phyloP scores from a whole-genome alignment of 2,113 vertebrate genomes.

The Tamias sibiricus region DNA sequence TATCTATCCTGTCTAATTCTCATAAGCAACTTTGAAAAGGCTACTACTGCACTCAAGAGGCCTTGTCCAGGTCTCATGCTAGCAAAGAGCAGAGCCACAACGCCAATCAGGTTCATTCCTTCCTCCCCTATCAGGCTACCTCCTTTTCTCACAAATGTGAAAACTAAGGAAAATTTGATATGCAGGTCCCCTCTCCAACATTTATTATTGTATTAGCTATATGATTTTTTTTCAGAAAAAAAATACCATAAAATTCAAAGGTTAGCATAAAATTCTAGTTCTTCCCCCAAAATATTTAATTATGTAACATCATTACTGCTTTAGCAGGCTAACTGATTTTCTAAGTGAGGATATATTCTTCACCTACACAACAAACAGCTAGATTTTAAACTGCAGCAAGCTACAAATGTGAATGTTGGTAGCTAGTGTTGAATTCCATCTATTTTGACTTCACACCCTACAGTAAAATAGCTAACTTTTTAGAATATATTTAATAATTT shows the following conservation, averaged over 20 bases:
- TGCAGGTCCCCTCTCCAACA: too few relatives aligned
- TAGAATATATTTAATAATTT: not conserved
- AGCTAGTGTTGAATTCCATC: not conserved
- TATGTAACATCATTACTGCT: constrained; percentile 6
- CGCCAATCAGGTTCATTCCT: too few relatives aligned
- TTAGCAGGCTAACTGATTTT: not conserved
- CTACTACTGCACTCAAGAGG: not conserved
- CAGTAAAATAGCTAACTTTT: not conserved
- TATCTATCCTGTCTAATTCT: not conserved
- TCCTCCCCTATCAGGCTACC: not conserved
- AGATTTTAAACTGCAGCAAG: not conserved
- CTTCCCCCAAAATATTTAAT: not conserved
- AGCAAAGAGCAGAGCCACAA: not conserved
- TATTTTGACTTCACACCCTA: constrained; percentile 34
- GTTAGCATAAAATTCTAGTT: not conserved
- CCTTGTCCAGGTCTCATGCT: too few relatives aligned
- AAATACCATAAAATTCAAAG: not conserved
- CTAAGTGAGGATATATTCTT: not conserved
- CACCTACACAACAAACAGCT: not conserved
- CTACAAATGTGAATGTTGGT: not conserved
- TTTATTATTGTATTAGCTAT: not conserved
- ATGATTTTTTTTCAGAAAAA: not conserved
- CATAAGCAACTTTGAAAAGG: not conserved
- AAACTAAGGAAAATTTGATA: not conserved
- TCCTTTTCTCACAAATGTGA: not conserved